Conservation (phyloP, 2,888 invertebrate species). For the Magallana nippona region DNA sequence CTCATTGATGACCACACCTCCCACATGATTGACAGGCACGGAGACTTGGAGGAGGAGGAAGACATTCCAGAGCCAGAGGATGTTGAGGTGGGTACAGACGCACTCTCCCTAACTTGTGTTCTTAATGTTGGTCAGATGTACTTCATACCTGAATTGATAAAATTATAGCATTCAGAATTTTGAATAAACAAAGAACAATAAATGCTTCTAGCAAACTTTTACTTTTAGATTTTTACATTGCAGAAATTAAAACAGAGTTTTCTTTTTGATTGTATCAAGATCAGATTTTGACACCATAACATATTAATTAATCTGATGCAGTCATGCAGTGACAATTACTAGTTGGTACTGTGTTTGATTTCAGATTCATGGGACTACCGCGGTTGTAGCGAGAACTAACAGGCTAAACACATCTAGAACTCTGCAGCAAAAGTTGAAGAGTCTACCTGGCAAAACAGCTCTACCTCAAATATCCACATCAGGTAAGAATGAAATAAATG, state of each 20-base stretch:
- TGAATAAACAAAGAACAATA: too few relatives aligned
- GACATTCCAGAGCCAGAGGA: constrained; percentile 75
- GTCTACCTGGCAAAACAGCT: constrained; percentile 66
- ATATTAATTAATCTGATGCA: too few relatives aligned
- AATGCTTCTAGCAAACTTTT: too few relatives aligned
- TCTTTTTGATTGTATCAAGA: too few relatives aligned
- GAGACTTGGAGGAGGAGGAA: constrained; percentile 71
- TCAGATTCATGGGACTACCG: constrained; percentile 62
- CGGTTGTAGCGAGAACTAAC: constrained; percentile 66
- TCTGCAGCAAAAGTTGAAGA: constrained; percentile 67
- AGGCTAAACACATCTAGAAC: constrained; percentile 65
- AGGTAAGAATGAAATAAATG: not conserved
- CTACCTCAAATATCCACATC: constrained; percentile 56
- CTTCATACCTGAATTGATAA: not conserved
- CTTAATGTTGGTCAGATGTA: not conserved
- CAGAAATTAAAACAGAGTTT: too few relatives aligned
- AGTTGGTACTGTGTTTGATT: not conserved
- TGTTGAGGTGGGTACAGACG: constrained; percentile 66
- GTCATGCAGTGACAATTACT: not conserved
- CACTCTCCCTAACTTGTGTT: not conserved
- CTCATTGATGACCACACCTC: constrained; percentile 66
- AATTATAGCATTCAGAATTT: too few relatives aligned
- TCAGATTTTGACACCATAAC: too few relatives aligned
- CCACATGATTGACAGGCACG: constrained; percentile 54
- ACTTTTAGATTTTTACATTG: too few relatives aligned